Evolutionary conservation across 2,113 vertebrate genomes (phyloP), one percentile per base, ranked within the genome.

Genomic region (Hippocampus mohnikei): DNA sequence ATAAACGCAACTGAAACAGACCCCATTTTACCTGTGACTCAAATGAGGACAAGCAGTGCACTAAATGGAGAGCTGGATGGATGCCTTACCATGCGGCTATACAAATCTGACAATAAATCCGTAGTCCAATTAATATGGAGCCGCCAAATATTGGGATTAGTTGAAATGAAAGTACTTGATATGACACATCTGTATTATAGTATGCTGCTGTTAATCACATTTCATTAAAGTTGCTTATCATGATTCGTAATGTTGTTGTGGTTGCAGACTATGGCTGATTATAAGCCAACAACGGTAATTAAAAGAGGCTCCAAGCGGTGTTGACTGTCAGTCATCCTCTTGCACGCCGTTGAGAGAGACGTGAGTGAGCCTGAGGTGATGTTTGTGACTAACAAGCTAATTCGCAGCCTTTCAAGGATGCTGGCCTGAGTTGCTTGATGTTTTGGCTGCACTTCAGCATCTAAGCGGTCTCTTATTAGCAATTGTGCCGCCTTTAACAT

Each of bases 311-410:
- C 63, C 66, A 58, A 72, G 78, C 86, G 71, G 67, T 71, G 75
- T 78, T 74, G 72, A 74, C 80, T 82, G 81, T 85, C 87, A 77
- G 81, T 87, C 90, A 83, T 80, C 59, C 72, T 84, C 81, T 84
- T 79, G 78, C 67, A 44, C 15, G 48, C 18, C 48, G 69, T 60
- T 48, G 73, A 76, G 81, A 88, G 72, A 84, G 77, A 84, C 75
- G 80, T 67, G 78, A 88, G 73, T 15, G 68, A 81, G 78, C 87
- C 70, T 76, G 60, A 73, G 83, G 86, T 73, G 79, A 81, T 72
- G 73, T 75, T 69, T 71, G 67, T 67, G 73, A 75, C 75, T 81
- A 83, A 85, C 81, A 72, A 78, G 80, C 76, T 74, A 71, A 68
- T 79, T 80, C 65, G 72, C 66, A 48, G 59, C 25, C 40, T 68